Evolutionary conservation across 2,113 vertebrate genomes (phyloP), one percentile per base, ranked within the genome.

Genomic region (Oriolus oriolus): DNA sequence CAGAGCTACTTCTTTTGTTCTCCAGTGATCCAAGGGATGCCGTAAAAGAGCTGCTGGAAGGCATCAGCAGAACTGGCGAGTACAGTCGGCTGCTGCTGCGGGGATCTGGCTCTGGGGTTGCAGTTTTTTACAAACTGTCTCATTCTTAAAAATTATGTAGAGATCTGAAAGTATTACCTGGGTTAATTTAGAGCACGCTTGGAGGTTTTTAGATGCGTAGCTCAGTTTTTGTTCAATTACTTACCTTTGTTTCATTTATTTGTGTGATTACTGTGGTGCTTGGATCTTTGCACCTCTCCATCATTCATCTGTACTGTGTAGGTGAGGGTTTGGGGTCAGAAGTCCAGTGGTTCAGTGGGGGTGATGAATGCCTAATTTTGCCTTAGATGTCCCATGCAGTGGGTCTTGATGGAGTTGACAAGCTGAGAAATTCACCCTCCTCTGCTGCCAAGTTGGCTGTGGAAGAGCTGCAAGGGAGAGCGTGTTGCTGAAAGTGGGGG

Each of bases 271-370:
- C 16, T 70, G 6, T 69, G 10, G 5, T 0, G 0, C 42, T 84
- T 21, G 11, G 18, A 33, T 69, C 52, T 70, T 87, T 60, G 60
- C 69, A 35, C 54, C 26, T 65, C 39, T 74, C 22, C 7, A 0
- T 64, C 4, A 0, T 53, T 50, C 0, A 0, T 39, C 35, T 1
- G 0, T 41, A 14, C 7, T 11, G 5, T 16, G 3, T 31, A 26
- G n/a, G 16, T 53, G 10, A 35, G 26, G 3, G 4, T 12, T 49
- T 17, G 3, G 64, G 68, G 49, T 42, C 11, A n/a, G 42, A 57
- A n/a, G 33, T 68, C 53, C 39, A 28, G 31, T 3, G 0, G 54
- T n/a, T 49, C 2, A 3, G 2, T 31, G 15, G 19, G 19, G 27
- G 26, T 85, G 44, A 11, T 23, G 16, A 76, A 26, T 22, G 37